Evolutionary conservation across 1,140 invertebrate species (phyloP).

Genomic region (Linepithema humile): DNA sequence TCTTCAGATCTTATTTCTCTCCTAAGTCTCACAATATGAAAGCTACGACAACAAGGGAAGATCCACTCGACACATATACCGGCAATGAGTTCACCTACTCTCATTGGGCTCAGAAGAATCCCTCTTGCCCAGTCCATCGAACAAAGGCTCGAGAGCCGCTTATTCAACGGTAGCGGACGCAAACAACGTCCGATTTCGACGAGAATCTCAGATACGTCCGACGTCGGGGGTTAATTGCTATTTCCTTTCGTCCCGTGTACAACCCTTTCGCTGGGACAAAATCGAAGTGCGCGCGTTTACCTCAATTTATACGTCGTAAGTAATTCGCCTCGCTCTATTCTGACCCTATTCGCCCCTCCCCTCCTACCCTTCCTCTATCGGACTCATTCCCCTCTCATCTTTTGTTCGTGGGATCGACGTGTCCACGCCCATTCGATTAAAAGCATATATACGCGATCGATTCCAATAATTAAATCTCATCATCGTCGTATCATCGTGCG

Average conservation of each 20-base stretch:
- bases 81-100: conserved; percentile 9
- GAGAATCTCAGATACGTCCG: conserved; percentile 43
- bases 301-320: conserved; percentile 69
- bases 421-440: conserved; percentile 80
- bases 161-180: conserved; percentile 37
- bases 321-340: conserved; percentile 64
- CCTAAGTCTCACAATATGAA: background rate
- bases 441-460: conserved; percentile 77
- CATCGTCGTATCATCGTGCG: conserved; percentile 47
- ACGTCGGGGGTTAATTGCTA: conserved; percentile 76
- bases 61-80: conserved; percentile 1
- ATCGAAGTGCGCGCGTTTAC: conserved; percentile 53
- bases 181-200: conserved; percentile 32
- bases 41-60: background rate
- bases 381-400: conserved; percentile 47
- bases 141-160: conserved; percentile 27
- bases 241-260: conserved; percentile 62
- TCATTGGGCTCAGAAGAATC: conserved; percentile 37
- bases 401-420: conserved; percentile 75
- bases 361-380: conserved; percentile 9
- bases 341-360: conserved; percentile 11
- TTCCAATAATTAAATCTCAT: conserved; percentile 81
- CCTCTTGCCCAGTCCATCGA: background rate
- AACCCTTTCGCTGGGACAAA: conserved; percentile 40
- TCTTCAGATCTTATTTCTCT: background rate